These are phyloP conservation scores for Timema podura DNA, from an alignment of 2,888 invertebrate species.

Conservation along the genomic window DNA sequence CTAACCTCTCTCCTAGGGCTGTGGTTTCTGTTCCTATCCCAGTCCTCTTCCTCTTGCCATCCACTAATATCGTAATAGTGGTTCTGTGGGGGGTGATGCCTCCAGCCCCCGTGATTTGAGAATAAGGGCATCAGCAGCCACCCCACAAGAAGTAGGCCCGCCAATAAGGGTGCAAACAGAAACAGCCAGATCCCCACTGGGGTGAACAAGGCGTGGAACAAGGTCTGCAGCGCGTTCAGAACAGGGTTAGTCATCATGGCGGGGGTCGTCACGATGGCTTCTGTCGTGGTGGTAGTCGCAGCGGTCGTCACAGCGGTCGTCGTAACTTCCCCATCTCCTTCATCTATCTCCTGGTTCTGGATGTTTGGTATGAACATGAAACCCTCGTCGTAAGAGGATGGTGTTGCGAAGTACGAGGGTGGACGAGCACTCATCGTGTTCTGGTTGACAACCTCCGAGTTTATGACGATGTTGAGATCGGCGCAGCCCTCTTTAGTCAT, in stretches of 20 bases:
- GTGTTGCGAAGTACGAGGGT: background rate
- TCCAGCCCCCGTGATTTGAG: constrained; percentile 3
- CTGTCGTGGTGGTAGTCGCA: background rate
- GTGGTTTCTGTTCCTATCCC: background rate
- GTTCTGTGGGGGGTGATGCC: background rate
- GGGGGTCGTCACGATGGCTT: no score
- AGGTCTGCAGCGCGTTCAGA: background rate
- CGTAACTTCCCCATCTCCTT: background rate
- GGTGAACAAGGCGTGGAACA: constrained; percentile 4
- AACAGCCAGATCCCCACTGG: constrained; percentile 12
- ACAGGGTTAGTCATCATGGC: background rate
- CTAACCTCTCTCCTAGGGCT: background rate
- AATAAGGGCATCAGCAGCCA: constrained; percentile 1
- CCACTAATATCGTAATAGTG: background rate
- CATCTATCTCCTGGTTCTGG: constrained; percentile 4
- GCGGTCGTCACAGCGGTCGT: background rate
- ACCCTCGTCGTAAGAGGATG: background rate
- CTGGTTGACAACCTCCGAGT: constrained; percentile 62
- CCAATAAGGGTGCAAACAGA: constrained; percentile 6
- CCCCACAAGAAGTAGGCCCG: background rate
- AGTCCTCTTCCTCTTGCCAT: constrained; percentile 6
- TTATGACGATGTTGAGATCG: constrained; percentile 65
- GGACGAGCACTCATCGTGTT: constrained; percentile 39
- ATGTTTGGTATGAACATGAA: background rate
- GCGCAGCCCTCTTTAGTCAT: constrained; percentile 60